Base-by-base conservation (phyloP, 1,140 invertebrate species). In the Drosophila carrolli region DNA sequence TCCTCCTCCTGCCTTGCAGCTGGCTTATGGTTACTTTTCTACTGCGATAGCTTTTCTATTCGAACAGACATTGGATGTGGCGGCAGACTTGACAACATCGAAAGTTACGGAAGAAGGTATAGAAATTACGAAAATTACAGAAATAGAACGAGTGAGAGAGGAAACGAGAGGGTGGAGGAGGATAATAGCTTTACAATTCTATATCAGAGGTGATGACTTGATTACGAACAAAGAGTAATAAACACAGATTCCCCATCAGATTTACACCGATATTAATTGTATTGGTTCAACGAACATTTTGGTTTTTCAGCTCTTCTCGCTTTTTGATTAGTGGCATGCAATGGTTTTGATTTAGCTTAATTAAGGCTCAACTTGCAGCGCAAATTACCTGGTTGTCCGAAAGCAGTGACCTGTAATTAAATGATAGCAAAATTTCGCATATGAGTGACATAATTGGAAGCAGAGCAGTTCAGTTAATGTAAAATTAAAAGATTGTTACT, bases 41-140 rank as follows among this genome's bases (percentile, higher is more conserved):
- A 55, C 27, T 75, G 48, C 46, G 38, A 44, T 56, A 37, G 23
- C 40, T 72, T 61, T 38, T 41, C 46, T 56, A 71, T 59, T 57
- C 58, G 73, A 63, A 78, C 81, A 48, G 60, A 53, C 82, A 85
- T 84, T 68, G 47, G 78, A 41, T 63, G 58, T 54, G 46, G 41
- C 47, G 54, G 41, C 65, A 63, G 58, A 60, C 57, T 58, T 57
- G 35, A 77, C 74, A 71, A 78, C 75, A 78, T 54, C 67, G 41
- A 53, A 35, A 53, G 32, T 53, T 29, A 77, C 66, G 35, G 65
- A 57, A 71, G 29, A 70, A 46, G 48, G 13, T 50, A 50, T n/a
- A 35, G n/a, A 32, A 32, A 70, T 57, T 48, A 71, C 62, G 48
- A 41, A 60, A 51, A 44, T 32, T 32, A 75, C 60, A 50, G 37